A percentile compares a stretch with the other conserved stretches of the same genome.
These are phyloP conservation scores for Leptopterna dolabrata DNA, from an alignment of 2,888 invertebrate genomes.

Conservation along the genomic window DNA sequence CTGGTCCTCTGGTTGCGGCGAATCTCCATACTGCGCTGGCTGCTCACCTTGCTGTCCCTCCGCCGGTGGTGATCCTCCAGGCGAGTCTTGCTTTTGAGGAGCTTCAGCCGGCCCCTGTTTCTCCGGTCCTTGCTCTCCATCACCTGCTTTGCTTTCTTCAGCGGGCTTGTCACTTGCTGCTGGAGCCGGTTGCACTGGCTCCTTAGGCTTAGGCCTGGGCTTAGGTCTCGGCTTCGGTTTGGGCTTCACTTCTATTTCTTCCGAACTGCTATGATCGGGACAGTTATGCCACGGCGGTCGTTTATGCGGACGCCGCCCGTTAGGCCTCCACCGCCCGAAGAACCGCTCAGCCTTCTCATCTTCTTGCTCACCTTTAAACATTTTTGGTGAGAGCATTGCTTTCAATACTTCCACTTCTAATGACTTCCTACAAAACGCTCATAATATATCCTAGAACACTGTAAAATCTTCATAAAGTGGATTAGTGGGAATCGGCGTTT, in stretches of 20 bases:
- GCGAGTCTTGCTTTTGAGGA: background rate
- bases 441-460: too few relatives aligned
- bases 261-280: background rate
- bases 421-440: too few relatives aligned
- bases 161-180: background rate
- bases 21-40: background rate
- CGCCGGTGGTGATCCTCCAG: background rate
- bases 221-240: background rate
- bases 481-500: too few relatives aligned
- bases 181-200: background rate
- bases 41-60: background rate
- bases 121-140: background rate
- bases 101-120: background rate
- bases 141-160: background rate
- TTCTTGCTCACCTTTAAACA: background rate
- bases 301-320: background rate
- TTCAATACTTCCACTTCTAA: too few relatives aligned
- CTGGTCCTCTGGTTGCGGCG: background rate
- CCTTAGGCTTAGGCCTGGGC: background rate
- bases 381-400: background rate
- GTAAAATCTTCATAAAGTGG: too few relatives aligned
- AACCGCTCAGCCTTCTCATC: background rate
- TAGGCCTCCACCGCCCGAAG: background rate
- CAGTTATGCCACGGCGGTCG: background rate
- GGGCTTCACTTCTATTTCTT: background rate